Percentiles rank a stretch among this genome's conserved stretches.
Conservation (phyloP, 2,113 vertebrate species). For the Bubo scandiacus region DNA sequence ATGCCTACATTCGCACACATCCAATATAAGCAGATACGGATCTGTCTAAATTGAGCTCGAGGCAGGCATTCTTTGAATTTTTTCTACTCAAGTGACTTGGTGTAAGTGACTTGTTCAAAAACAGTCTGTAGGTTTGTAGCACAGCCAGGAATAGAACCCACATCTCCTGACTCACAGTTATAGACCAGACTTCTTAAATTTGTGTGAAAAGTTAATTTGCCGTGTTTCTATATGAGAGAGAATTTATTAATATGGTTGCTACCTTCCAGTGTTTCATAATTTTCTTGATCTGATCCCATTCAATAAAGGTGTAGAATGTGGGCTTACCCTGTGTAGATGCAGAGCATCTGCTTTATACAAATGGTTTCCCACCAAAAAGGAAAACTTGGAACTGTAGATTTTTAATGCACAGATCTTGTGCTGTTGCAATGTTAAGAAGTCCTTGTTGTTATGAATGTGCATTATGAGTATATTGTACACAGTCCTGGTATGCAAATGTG, state of each 20-base stretch:
- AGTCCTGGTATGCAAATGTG: constrained; percentile 83
- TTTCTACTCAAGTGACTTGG: constrained; percentile 49
- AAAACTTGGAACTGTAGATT: constrained; percentile 71
- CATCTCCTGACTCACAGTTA: constrained; percentile 40
- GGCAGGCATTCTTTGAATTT: constrained; percentile 27
- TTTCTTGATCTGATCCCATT: constrained; percentile 16
- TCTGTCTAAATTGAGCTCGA: background rate
- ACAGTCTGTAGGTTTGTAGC: constrained; percentile 39
- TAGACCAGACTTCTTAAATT: constrained; percentile 31
- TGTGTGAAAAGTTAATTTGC: constrained; percentile 47
- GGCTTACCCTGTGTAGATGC: constrained; percentile 24
- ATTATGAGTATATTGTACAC: constrained; percentile 83
- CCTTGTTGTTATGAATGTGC: constrained; percentile 81
- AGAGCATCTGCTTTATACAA: constrained; percentile 74
- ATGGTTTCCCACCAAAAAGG: constrained; percentile 63
- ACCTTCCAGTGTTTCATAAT: background rate
- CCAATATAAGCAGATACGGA: background rate
- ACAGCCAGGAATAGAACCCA: constrained; percentile 38
- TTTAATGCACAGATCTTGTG: constrained; percentile 71
- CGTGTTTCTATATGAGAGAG: background rate
- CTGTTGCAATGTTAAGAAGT: constrained; percentile 77
- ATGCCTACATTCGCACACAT: background rate
- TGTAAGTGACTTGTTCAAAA: constrained; percentile 55
- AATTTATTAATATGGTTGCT: constrained; percentile 16
- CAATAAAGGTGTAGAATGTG: constrained; percentile 39